Evolutionary conservation across 2,888 invertebrate species (phyloP).

Genomic region (Vannuccia rotundouncinata): DNA sequence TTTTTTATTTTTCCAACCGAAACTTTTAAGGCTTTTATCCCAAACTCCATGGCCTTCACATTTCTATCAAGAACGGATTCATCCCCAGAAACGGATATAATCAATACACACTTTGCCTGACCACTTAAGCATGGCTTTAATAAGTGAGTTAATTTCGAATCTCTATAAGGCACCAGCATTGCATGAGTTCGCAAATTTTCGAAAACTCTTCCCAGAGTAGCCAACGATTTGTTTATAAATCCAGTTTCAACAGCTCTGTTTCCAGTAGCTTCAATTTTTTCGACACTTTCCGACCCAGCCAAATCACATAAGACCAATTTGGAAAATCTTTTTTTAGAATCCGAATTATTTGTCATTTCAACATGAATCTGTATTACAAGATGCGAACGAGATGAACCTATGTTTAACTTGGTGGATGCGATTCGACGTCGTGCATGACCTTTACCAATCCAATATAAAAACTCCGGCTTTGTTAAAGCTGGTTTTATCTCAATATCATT

Average conservation of each 20-base stretch:
- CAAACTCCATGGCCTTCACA: neutral
- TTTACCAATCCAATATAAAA: neutral
- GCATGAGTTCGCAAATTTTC: neutral
- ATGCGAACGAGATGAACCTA: neutral
- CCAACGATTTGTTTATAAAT: neutral
- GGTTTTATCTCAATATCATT: neutral
- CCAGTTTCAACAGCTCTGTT: neutral
- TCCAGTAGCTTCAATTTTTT: neutral
- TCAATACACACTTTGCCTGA: neutral
- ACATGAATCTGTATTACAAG: neutral
- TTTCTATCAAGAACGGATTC: neutral
- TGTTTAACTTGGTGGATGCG: neutral
- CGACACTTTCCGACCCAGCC: neutral
- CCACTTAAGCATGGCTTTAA: neutral
- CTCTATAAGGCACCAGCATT: neutral
- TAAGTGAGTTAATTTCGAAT: neutral
- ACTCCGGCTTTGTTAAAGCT: neutral
- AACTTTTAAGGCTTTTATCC: neutral
- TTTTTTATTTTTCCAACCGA: conserved; percentile 24
- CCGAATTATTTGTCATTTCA: neutral
- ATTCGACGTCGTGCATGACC: neutral
- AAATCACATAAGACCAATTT: neutral
- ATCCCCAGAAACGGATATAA: neutral
- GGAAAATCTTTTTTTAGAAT: neutral
- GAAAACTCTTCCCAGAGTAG: neutral